These are phyloP conservation scores for Lutjanus erythropterus DNA, from an alignment of 2,113 vertebrate genomes.

Conservation along the genomic window DNA sequence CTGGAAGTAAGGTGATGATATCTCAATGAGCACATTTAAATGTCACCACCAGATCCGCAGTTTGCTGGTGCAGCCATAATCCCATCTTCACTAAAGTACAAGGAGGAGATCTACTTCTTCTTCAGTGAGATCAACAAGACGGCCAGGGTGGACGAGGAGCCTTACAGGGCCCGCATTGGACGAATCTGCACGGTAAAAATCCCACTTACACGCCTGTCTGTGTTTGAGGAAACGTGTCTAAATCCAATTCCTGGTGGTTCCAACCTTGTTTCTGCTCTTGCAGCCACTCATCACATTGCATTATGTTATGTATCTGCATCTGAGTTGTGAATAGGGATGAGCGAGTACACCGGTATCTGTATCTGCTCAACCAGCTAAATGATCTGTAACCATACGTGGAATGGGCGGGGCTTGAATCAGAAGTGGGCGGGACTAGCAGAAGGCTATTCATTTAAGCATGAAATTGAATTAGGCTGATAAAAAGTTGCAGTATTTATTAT, in stretches of 20 bases:
- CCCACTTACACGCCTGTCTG: too few relatives aligned
- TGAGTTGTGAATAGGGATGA: background rate
- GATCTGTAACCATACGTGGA: too few relatives aligned
- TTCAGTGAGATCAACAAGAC: conserved; percentile 87
- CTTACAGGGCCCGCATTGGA: conserved; percentile 84
- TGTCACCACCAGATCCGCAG: conserved; percentile 80
- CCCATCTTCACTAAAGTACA: conserved; percentile 70
- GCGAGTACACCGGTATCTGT: too few relatives aligned
- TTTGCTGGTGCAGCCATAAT: conserved; percentile 86
- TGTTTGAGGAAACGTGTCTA: background rate
- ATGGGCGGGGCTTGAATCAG: too few relatives aligned
- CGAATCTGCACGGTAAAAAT: conserved; percentile 85
- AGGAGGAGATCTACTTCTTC: conserved; percentile 89
- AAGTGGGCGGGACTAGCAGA: too few relatives aligned
- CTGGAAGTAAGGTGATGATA: background rate
- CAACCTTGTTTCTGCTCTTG: background rate
- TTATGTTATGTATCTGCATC: too few relatives aligned
- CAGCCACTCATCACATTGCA: background rate
- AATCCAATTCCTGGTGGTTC: background rate
- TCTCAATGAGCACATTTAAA: background rate
- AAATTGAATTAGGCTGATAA: too few relatives aligned
- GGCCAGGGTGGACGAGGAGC: conserved; percentile 83
- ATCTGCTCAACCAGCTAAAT: too few relatives aligned
- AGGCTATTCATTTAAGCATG: too few relatives aligned
- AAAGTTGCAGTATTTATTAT: too few relatives aligned